Evolutionary conservation across 1,140 invertebrate genomes (phyloP).

Genomic region (Zaprionus taronus): DNA sequence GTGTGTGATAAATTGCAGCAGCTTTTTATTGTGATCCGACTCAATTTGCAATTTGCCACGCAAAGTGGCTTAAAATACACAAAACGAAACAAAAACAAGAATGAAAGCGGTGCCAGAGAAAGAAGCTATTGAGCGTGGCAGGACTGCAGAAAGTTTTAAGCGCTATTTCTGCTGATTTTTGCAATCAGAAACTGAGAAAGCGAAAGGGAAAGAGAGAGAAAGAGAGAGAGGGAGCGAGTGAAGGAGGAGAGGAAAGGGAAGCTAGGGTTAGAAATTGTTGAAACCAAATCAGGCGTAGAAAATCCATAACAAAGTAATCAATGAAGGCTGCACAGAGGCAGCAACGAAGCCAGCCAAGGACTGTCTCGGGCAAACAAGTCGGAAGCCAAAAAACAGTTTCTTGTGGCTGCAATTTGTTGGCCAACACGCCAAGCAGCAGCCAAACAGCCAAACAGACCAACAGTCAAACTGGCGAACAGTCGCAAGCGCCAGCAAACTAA

Average conservation of each 20-base stretch:
- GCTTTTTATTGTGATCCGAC: not conserved
- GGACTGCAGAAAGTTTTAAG: constrained; percentile 55
- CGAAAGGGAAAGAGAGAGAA: constrained; percentile 4
- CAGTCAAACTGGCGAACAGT: constrained; percentile 37
- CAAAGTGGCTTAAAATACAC: constrained; percentile 17
- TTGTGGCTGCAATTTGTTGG: constrained; percentile 78
- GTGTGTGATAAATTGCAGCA: constrained; percentile 8
- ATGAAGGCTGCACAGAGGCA: constrained; percentile 54
- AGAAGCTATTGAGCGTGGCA: constrained; percentile 18
- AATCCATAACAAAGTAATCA: constrained; percentile 81
- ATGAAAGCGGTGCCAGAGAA: not conserved
- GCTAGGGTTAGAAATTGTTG: constrained; percentile 34
- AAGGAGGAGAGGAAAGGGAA: too few relatives aligned
- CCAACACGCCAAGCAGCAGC: constrained; percentile 72
- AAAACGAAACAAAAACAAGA: not conserved
- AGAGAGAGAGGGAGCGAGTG: constrained; percentile 1
- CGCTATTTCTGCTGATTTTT: constrained; percentile 60
- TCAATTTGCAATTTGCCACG: constrained; percentile 4
- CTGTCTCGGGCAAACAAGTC: constrained; percentile 49
- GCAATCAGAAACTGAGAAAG: constrained; percentile 56
- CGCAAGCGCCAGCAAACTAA: constrained; percentile 41
- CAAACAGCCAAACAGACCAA: constrained; percentile 40
- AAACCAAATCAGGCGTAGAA: constrained; percentile 55
- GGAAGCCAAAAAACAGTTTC: constrained; percentile 75
- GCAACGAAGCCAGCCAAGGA: constrained; percentile 44